phyloP scores from a whole-genome alignment of 2,888 invertebrate genomes.

The Nycteola revayana region DNA sequence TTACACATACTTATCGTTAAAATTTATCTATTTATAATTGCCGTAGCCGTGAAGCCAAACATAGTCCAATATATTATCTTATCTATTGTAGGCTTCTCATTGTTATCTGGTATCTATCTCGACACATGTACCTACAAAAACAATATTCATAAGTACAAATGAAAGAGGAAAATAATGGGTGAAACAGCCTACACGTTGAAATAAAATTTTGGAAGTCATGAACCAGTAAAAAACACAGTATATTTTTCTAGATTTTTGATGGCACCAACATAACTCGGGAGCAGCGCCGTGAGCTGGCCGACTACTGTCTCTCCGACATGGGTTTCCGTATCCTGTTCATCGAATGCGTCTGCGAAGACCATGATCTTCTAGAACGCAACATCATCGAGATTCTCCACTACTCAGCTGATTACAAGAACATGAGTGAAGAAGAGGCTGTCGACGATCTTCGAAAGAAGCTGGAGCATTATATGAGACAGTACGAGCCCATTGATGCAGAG shows the following conservation, averaged over 20 bases:
- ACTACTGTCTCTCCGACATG: slow-evolving; percentile 86
- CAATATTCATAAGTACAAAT: no score
- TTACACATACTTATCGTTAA: no score
- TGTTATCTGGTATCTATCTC: no score
- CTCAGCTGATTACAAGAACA: slow-evolving; percentile 92
- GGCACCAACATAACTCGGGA: slow-evolving; percentile 94
- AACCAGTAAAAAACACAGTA: no score
- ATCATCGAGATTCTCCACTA: slow-evolving; percentile 90
- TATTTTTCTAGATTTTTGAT: slow-evolving; percentile 88
- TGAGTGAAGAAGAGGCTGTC: slow-evolving; percentile 89
- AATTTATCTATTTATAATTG: no score
- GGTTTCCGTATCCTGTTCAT: slow-evolving; percentile 94
- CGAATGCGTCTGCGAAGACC: slow-evolving; percentile 94
- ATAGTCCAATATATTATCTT: no score
- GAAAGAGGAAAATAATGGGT: no score
- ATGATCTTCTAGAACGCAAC: slow-evolving; percentile 69
- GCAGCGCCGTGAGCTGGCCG: slow-evolving; percentile 89
- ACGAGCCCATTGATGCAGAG: slow-evolving; percentile 88
- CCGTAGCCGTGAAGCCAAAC: no score
- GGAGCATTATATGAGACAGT: slow-evolving; percentile 91
- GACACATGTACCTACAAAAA: no score
- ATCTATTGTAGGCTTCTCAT: no score
- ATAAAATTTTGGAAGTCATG: no score
- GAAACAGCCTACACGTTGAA: no score
- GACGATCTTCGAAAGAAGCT: slow-evolving; percentile 91